Evolutionary conservation across 37 sponge, comb jelly and placozoan species (phyloP).

Genomic region (Spongilla lacustris): DNA sequence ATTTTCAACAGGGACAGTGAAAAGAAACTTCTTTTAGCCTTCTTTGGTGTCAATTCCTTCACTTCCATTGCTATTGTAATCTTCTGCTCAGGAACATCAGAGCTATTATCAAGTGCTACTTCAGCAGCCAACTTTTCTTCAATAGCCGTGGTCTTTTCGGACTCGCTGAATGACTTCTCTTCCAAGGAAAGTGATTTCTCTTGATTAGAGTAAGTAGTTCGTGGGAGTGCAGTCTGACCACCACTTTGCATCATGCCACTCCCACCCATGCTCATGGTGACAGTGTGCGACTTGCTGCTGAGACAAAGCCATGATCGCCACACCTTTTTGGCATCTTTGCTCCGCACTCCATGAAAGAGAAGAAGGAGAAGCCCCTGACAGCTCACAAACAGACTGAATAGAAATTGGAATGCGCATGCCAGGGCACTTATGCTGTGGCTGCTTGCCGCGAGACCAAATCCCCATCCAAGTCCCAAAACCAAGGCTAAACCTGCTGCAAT

Average conservation of each 20-base stretch:
- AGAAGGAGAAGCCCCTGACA: constrained; percentile 51
- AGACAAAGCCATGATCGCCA: constrained; percentile 27
- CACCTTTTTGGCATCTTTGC: constrained; percentile 13
- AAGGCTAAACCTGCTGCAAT: constrained; percentile 50
- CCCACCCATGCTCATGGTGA: neutral
- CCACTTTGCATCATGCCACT: neutral
- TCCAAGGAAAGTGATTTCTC: neutral
- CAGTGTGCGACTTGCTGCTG: neutral
- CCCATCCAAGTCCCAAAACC: constrained; percentile 74
- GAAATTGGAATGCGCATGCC: constrained; percentile 14
- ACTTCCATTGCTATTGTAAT: no score
- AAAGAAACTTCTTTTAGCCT: no score
- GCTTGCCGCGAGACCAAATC: constrained; percentile 56
- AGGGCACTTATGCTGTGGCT: constrained; percentile 17
- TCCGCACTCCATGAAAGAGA: constrained; percentile 25
- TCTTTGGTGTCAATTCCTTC: no score
- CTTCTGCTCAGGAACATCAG: no score
- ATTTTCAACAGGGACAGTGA: no score
- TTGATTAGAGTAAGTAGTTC: neutral
- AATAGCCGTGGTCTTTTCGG: neutral
- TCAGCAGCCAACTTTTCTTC: neutral
- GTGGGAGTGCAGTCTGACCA: neutral
- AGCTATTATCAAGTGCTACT: neutral
- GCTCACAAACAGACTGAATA: constrained; percentile 58
- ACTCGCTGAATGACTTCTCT: neutral